Percentiles rank a stretch among this genome's conserved stretches.
phyloP scores from a whole-genome alignment of 2,113 vertebrate genomes.

The Meriones unguiculatus region DNA sequence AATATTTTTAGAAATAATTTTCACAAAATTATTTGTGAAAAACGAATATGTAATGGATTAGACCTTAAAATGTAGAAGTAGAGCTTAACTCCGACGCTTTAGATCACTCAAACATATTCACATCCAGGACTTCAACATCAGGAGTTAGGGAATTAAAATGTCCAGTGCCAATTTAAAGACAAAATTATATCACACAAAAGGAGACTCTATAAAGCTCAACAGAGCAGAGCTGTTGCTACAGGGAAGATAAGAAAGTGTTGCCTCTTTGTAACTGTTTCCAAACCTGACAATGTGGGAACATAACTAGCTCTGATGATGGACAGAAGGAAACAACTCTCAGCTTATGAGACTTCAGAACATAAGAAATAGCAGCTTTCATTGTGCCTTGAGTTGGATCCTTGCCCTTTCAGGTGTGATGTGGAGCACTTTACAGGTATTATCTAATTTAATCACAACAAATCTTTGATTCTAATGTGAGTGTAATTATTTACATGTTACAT shows the following conservation, averaged over 20 bases:
- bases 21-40: background rate
- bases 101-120: no score
- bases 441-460: constrained; percentile 19
- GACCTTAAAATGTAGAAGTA: background rate
- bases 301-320: background rate
- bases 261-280: background rate
- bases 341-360: background rate
- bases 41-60: background rate
- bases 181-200: background rate
- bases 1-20: background rate
- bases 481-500: constrained; percentile 23
- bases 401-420: background rate
- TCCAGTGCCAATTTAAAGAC: background rate
- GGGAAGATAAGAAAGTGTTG: background rate
- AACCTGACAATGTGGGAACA: background rate
- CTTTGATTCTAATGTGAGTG: background rate
- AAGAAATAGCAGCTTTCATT: background rate
- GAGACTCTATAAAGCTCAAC: background rate
- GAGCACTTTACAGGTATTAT: background rate
- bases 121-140: background rate
- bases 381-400: background rate
- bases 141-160: background rate
- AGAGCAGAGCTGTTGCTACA: background rate
- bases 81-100: background rate
- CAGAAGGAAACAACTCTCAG: background rate